A percentile compares a stretch with the other conserved stretches of the same genome.
Evolutionary conservation across 2,888 invertebrate genomes (phyloP).

Genomic region (Epiperipatus broadwayi): DNA sequence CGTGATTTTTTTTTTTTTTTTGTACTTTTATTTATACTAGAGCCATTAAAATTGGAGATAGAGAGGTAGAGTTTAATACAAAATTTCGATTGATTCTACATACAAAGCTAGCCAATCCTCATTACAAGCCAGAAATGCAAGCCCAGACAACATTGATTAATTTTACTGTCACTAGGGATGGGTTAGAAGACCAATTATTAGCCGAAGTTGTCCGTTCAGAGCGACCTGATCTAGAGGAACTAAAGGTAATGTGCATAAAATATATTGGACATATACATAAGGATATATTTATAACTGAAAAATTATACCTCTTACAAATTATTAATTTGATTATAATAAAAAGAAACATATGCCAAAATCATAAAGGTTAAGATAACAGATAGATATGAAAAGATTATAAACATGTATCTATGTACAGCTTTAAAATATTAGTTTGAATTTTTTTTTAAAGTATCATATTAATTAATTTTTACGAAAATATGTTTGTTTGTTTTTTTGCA

Average conservation of each 20-base stretch:
- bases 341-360: too few relatives aligned
- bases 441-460: too few relatives aligned
- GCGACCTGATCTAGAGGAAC: slow-evolving; percentile 78
- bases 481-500: too few relatives aligned
- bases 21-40: slow-evolving; percentile 31
- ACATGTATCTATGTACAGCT: too few relatives aligned
- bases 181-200: slow-evolving; percentile 79
- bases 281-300: too few relatives aligned
- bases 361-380: too few relatives aligned
- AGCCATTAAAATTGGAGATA: slow-evolving; percentile 88
- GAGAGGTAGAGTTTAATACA: slow-evolving; percentile 80
- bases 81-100: slow-evolving; percentile 70
- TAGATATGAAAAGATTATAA: too few relatives aligned
- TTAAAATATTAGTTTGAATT: too few relatives aligned
- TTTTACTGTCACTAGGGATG: slow-evolving; percentile 89
- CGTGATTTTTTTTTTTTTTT: background rate
- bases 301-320: too few relatives aligned
- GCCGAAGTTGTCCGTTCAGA: slow-evolving; percentile 94
- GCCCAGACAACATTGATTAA: slow-evolving; percentile 91
- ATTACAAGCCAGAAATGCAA: slow-evolving; percentile 96
- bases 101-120: slow-evolving; percentile 88
- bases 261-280: too few relatives aligned
- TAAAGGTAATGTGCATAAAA: slow-evolving; percentile 38
- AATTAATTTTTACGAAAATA: too few relatives aligned
- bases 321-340: too few relatives aligned